Percentiles rank a stretch among this genome's conserved stretches.
Conservation (phyloP, 2,797 vertebrate species). For the Gila robusta region DNA sequence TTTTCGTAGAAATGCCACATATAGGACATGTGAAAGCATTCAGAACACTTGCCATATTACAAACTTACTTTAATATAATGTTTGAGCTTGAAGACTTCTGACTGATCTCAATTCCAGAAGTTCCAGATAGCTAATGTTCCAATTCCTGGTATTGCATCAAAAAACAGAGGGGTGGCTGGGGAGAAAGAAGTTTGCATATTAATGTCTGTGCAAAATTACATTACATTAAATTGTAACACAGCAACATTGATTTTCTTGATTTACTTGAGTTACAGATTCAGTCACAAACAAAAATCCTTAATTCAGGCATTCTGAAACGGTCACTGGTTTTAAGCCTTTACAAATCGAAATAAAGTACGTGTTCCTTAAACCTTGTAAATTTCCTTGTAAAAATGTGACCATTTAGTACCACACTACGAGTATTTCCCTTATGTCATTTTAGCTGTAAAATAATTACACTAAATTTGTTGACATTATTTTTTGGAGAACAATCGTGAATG, state of each 20-base stretch:
- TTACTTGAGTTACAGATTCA: background rate
- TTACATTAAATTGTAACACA: background rate
- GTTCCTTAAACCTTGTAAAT: background rate
- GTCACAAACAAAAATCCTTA: no score
- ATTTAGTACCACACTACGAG: background rate
- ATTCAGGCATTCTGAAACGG: no score
- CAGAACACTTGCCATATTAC: conserved; percentile 15
- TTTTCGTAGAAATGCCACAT: conserved; percentile 30
- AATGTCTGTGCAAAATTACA: conserved; percentile 5
- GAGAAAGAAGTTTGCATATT: background rate
- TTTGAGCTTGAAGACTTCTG: background rate
- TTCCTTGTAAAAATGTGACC: background rate
- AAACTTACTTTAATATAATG: conserved; percentile 14
- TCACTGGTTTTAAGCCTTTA: no score
- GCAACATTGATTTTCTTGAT: background rate
- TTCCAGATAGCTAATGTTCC: conserved; percentile 5
- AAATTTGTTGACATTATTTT: no score
- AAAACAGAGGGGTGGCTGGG: no score
- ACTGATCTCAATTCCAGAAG: background rate
- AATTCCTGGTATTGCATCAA: background rate
- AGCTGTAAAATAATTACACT: no score
- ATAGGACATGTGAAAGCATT: conserved; percentile 27
- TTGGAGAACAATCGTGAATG: no score
- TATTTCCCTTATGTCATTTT: no score
- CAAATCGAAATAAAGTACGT: background rate